Percentiles rank a stretch among this genome's conserved stretches.
Evolutionary conservation across 2,888 invertebrate species (phyloP).

Genomic region (Desoria tigrina): DNA sequence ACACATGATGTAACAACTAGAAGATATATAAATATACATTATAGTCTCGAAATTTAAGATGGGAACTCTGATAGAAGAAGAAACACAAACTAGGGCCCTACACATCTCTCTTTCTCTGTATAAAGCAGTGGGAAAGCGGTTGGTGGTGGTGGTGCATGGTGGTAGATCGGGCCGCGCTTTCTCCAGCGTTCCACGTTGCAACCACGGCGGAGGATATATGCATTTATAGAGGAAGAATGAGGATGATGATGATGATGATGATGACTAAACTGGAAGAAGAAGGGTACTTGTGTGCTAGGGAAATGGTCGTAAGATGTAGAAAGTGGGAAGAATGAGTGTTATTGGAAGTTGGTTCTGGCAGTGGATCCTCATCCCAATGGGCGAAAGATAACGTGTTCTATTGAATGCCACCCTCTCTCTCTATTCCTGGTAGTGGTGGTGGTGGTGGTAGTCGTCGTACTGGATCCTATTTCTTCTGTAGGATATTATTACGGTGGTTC

Average conservation of each 20-base stretch:
- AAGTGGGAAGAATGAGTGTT: constrained; percentile 27
- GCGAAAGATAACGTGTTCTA: constrained; percentile 34
- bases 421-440: neutral
- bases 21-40: too few species aligned
- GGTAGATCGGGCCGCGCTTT: neutral
- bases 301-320: constrained; percentile 11
- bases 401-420: constrained; percentile 18
- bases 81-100: too few species aligned
- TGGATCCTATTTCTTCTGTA: neutral
- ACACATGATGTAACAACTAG: too few species aligned
- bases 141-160: neutral
- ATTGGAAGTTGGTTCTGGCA: constrained; percentile 45
- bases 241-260: constrained; percentile 5
- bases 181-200: too few species aligned
- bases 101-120: too few species aligned
- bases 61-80: too few species aligned
- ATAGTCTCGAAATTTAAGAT: too few species aligned
- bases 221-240: neutral
- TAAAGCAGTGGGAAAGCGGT: neutral
- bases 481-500: neutral
- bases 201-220: neutral
- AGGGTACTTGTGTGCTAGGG: too few species aligned
- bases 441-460: too few species aligned
- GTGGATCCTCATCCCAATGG: constrained; percentile 29
- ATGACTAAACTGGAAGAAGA: neutral